A percentile compares a stretch with the other conserved stretches of the same genome.
Evolutionary conservation across 2,797 vertebrate species (phyloP).

Genomic region (Pseudochirops corinnae): DNA sequence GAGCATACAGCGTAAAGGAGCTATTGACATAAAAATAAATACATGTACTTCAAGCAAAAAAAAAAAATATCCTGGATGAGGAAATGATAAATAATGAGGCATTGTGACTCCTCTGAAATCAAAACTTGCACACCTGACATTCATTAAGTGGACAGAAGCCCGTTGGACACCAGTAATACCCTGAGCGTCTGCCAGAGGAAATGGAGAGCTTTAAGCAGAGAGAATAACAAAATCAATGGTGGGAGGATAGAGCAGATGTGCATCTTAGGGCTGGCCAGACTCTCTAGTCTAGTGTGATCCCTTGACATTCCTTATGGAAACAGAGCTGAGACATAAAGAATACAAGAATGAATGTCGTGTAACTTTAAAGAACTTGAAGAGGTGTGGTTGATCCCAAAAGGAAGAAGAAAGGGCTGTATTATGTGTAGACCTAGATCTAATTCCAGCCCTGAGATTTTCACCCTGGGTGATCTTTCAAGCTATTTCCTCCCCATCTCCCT

Average conservation of each 20-base stretch:
- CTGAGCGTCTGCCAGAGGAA: constrained; percentile 67
- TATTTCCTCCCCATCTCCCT: neutral
- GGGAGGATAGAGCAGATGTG: constrained; percentile 60
- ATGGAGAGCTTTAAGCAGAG: constrained; percentile 61
- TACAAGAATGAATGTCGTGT: constrained; percentile 34
- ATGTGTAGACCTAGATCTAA: neutral
- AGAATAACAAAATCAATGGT: constrained; percentile 55
- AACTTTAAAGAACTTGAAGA: constrained; percentile 25
- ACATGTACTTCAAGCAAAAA: constrained; percentile 18
- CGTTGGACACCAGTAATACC: constrained; percentile 63
- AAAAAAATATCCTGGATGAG: constrained; percentile 59
- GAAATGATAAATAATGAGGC: constrained; percentile 68
- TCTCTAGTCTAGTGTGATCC: constrained; percentile 23
- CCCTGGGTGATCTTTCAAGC: neutral
- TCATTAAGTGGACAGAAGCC: constrained; percentile 72
- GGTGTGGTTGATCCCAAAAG: neutral
- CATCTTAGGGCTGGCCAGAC: constrained; percentile 48
- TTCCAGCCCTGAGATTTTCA: neutral
- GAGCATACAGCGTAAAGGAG: constrained; percentile 29
- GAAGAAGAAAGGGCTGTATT: neutral
- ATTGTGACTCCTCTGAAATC: constrained; percentile 59
- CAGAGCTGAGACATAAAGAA: constrained; percentile 51
- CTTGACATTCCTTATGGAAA: constrained; percentile 9
- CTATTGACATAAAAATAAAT: constrained; percentile 8
- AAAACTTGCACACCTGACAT: constrained; percentile 68